phyloP scores from a whole-genome alignment of 1,140 invertebrate species.

The Nasonia vitripennis region DNA sequence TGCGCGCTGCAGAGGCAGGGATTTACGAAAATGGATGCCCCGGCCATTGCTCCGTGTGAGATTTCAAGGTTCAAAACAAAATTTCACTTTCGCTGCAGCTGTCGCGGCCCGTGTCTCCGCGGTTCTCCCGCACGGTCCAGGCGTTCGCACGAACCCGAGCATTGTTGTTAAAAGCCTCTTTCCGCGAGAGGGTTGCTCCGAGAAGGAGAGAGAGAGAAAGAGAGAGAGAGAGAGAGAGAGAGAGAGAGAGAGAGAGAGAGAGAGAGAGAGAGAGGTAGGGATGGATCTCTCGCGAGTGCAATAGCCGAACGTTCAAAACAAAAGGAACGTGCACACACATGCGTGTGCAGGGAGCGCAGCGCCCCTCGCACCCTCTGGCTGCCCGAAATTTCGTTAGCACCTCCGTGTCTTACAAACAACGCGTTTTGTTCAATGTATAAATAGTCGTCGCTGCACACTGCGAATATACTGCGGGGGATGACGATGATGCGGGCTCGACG shows the following conservation, averaged over 20 bases:
- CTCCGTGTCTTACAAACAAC: not conserved
- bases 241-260: too few relatives aligned
- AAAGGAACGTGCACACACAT: not conserved
- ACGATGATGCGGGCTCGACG: not conserved
- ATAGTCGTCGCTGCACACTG: too few relatives aligned
- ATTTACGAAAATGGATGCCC: slow-evolving; percentile 46
- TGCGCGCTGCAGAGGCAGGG: not conserved
- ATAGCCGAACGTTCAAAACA: not conserved
- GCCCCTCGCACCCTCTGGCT: not conserved
- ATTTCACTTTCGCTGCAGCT: slow-evolving; percentile 15
- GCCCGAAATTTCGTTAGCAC: not conserved
- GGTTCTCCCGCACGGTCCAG: too few relatives aligned
- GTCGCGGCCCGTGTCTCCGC: not conserved
- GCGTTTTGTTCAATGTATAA: not conserved
- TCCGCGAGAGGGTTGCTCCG: too few relatives aligned
- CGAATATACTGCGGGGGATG: too few relatives aligned
- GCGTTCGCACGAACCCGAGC: too few relatives aligned
- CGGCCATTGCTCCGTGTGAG: slow-evolving; percentile 28
- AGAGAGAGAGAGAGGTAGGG: too few relatives aligned
- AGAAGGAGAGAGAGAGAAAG: too few relatives aligned
- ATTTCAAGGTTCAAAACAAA: slow-evolving; percentile 44
- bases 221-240: too few relatives aligned
- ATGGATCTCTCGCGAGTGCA: not conserved
- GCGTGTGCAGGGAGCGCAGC: not conserved
- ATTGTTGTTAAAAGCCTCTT: too few relatives aligned